Evolutionary conservation across 2,113 vertebrate genomes (phyloP), one percentile per base, ranked within the genome.

Genomic region (Myotis yumanensis): DNA sequence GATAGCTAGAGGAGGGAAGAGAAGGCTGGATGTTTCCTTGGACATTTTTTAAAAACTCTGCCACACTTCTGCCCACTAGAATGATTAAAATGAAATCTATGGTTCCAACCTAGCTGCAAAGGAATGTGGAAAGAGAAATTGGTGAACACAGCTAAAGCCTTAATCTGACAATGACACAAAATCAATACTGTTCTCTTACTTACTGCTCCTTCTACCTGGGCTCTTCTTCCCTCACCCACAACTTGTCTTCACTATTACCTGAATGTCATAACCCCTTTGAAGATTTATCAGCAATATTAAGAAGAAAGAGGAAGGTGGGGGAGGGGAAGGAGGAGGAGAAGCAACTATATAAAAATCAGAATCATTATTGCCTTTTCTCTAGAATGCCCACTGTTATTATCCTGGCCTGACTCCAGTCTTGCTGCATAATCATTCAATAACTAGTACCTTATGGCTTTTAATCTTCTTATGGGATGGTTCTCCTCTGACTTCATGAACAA

Each of bases 1-100:
- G 3, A 0, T 66, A 66, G 2, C 5, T 43, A 71, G 16, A 4
- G 20, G 0, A n/a, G 3, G 40, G 2, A 11, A 62, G 40, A 69
- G 6, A 87, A 5, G 1, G 11, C 6, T 18, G 15, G 25, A 22
- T 43, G 15, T 37, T 85, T 89, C 37, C 16, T 48, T 73, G 6
- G 9, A 28, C 2, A 43, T 30, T 62, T 69, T 57, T 68, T 23
- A 18, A 64, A 89, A 87, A 57, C 20, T 68, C 22, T 30, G 57
- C 18, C 30, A 12, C 4, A 48, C 8, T 76, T 23, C 22, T 79
- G 8, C 71, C 11, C 51, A 35, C 8, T 66, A 23, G 22, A 54
- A n/a, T 91, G 37, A 40, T 64, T 62, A 72, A 20, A 89, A 84
- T 30, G 18, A 11, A 12, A 37, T 73, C 71, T 93, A 46, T 69